Evolutionary conservation across 2,888 invertebrate species (phyloP).

Genomic region (Oscheius myriophilus): DNA sequence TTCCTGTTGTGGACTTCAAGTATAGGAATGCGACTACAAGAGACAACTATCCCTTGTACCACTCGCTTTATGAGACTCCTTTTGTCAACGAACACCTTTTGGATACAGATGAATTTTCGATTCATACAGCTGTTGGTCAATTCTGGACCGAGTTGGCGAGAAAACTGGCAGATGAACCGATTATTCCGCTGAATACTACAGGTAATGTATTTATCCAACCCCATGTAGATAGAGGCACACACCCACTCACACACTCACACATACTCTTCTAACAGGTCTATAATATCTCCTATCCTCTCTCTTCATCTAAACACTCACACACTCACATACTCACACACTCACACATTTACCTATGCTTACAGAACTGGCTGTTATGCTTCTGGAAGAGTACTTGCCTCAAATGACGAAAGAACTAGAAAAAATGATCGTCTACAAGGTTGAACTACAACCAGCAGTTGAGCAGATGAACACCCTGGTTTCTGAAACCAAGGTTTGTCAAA

Average conservation of each 20-base stretch:
- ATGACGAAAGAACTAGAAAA: constrained; percentile 38
- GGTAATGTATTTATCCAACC: constrained; percentile 61
- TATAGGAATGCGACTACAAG: constrained; percentile 61
- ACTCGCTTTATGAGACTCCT: constrained; percentile 69
- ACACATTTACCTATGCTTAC: too few relatives aligned
- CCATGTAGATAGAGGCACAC: too few relatives aligned
- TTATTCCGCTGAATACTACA: constrained; percentile 72
- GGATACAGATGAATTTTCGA: constrained; percentile 58
- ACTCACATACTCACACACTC: too few relatives aligned
- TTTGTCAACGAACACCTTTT: constrained; percentile 67
- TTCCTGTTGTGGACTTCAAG: constrained; percentile 73
- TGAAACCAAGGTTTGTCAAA: constrained; percentile 32
- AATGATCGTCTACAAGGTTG: constrained; percentile 32
- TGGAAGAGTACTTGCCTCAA: constrained; percentile 51
- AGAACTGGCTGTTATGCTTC: constrained; percentile 63
- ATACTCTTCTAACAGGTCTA: too few relatives aligned
- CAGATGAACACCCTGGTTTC: constrained; percentile 32
- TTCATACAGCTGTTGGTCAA: constrained; percentile 71
- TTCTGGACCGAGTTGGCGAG: constrained; percentile 72
- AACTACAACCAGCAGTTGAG: constrained; percentile 35
- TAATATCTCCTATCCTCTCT: too few relatives aligned
- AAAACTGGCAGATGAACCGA: constrained; percentile 69
- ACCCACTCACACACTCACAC: too few relatives aligned
- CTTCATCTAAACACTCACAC: too few relatives aligned
- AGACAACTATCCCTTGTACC: constrained; percentile 68